These are phyloP conservation scores for Cosmorhoe ocellata DNA, from an alignment of 2,888 invertebrate genomes.

Conservation along the genomic window DNA sequence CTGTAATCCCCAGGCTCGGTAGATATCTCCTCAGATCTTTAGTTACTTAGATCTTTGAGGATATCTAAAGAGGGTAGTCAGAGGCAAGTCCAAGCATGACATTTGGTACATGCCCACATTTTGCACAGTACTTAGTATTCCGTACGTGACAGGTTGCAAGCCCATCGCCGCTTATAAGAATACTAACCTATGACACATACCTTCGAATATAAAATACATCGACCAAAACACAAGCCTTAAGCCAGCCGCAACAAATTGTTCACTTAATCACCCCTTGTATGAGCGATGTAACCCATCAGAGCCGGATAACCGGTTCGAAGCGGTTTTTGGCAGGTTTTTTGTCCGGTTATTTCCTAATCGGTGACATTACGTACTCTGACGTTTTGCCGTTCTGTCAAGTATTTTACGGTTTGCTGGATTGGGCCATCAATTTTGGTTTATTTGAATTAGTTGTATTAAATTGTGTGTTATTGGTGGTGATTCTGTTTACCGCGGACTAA, in stretches of 20 bases:
- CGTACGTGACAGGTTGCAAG: too few species aligned
- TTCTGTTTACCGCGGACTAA: too few species aligned
- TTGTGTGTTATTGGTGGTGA: neutral
- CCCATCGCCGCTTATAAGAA: too few species aligned
- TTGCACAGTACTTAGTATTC: too few species aligned
- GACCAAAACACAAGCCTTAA: conserved; percentile 23
- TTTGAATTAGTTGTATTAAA: neutral
- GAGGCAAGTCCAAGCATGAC: too few species aligned
- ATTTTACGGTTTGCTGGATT: conserved; percentile 36
- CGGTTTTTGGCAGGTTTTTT: conserved; percentile 47
- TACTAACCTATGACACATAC: too few species aligned
- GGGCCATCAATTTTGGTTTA: conserved; percentile 21
- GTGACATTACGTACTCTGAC: conserved; percentile 52
- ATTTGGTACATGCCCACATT: too few species aligned
- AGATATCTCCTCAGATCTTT: too few species aligned
- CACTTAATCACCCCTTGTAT: conserved; percentile 61
- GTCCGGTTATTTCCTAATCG: conserved; percentile 54
- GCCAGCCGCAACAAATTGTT: conserved; percentile 53
- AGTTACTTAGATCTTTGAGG: too few species aligned
- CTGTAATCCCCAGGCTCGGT: too few species aligned
- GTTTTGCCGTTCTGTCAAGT: conserved; percentile 32
- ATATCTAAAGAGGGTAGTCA: too few species aligned
- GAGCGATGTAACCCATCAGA: conserved; percentile 61
- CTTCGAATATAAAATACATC: neutral
- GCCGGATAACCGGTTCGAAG: conserved; percentile 29